Base-by-base conservation (phyloP, 2,113 vertebrate genomes). In the Macquaria ambigua region DNA sequence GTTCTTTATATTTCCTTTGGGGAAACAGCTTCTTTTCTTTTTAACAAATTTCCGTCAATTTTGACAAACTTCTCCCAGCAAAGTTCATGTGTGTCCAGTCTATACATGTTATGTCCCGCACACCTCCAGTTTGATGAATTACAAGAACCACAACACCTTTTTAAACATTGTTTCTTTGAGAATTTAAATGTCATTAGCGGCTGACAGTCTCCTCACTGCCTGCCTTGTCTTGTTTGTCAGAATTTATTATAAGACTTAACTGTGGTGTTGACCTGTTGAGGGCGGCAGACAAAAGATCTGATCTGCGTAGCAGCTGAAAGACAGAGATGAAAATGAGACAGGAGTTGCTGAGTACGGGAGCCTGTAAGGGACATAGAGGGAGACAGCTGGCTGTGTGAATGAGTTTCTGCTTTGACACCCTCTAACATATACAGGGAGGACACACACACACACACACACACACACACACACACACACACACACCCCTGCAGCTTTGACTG, bases 401-500 rank as follows among this genome's bases (percentile, higher is more conserved):
- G 8, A 43, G 41, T 43, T 39, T 39, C 39, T 39, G 39, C 39
- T 39, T 6, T 11, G 16, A 62, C 73, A 75, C 2, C 73, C 66
- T 48, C 41, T n/a, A 25, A 12, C n/a, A 34, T 61, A 28, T 61
- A 31, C 28, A 61, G n/a, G n/a, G 1, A 12, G 4, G 12, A 61
- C 25, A 61, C 11, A 31, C 6, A 66, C 20, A 43, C 63, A 66
- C 39, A 67, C 63, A 66, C 63, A 46, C 55, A 59, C 39, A 74
- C 70, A 56, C 52, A 25, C 55, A 28, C 56, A 61, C 58, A 59
- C 58, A 53, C 25, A n/a, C 61, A 20, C 73, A 46, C 15, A 37
- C 48, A 55, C n/a, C 14, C 12, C 39, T 82, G 58, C 31, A 78
- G 74, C 48, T 75, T 66, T 70, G 59, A 61, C 73, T 48, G 39